Evolutionary conservation across 2,797 vertebrate genomes (phyloP).

Genomic region (Melanotaenia boesemani): DNA sequence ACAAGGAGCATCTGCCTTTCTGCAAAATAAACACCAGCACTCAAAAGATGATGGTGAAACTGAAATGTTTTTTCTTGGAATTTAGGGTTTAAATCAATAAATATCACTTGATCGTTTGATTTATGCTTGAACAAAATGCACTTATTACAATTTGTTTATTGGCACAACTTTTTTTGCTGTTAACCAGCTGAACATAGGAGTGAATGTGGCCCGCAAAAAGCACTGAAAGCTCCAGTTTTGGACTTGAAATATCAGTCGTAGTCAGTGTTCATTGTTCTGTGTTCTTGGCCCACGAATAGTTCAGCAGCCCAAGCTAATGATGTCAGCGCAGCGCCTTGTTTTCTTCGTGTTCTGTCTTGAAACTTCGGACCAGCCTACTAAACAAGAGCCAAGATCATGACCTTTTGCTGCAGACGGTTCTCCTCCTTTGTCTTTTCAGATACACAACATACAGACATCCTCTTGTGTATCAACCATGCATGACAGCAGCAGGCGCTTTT

Average conservation of each 20-base stretch:
- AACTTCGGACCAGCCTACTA: conserved; percentile 19
- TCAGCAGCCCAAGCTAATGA: conserved; percentile 32
- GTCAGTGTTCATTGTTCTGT: conserved; percentile 44
- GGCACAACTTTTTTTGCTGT: background rate
- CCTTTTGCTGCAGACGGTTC: conserved; percentile 66
- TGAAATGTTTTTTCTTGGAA: background rate
- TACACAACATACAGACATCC: conserved; percentile 9
- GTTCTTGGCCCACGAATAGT: conserved; percentile 40
- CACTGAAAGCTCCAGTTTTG: conserved; percentile 19
- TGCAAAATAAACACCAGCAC: background rate
- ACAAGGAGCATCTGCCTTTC: background rate
- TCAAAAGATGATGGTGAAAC: background rate
- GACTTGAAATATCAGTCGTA: conserved; percentile 18
- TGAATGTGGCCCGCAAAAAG: conserved; percentile 1
- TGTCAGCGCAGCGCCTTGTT: conserved; percentile 40
- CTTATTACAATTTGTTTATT: background rate
- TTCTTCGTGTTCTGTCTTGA: conserved; percentile 18
- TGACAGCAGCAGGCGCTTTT: background rate
- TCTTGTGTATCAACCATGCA: conserved; percentile 3
- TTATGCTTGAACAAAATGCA: background rate
- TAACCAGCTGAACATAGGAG: background rate
- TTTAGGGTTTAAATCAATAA: background rate
- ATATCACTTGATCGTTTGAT: background rate
- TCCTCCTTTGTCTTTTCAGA: conserved; percentile 27
- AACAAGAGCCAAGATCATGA: conserved; percentile 47